These are phyloP conservation scores for Muschampia staudingeri DNA, from an alignment of 2,888 invertebrate genomes.

Conservation along the genomic window DNA sequence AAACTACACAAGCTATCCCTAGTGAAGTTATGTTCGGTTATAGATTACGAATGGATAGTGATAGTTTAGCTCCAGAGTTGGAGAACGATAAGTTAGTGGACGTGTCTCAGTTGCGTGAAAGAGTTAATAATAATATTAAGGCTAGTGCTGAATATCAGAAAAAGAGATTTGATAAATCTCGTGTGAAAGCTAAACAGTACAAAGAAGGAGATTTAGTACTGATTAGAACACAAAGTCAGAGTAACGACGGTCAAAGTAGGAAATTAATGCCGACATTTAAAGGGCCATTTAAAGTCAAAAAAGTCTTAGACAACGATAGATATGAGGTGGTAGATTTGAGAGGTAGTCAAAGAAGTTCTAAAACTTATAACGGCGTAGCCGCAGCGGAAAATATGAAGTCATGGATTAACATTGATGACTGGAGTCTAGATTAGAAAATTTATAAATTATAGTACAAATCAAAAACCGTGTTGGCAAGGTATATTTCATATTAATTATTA, in stretches of 20 bases:
- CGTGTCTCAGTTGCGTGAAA: not conserved
- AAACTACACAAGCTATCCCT: not conserved
- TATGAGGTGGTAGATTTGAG: not conserved
- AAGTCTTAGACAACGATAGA: not conserved
- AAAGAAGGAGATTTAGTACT: not conserved
- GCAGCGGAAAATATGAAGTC: not conserved
- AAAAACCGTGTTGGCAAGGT: too few relatives aligned
- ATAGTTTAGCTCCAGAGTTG: not conserved
- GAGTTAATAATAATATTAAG: not conserved
- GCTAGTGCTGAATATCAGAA: not conserved
- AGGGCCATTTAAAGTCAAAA: not conserved
- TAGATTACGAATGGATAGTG: not conserved
- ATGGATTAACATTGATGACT: not conserved
- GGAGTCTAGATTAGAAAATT: not conserved
- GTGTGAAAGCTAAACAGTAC: not conserved
- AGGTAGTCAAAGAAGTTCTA: not conserved
- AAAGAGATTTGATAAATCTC: not conserved
- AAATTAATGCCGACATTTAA: not conserved
- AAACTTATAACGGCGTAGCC: not conserved
- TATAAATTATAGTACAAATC: too few relatives aligned
- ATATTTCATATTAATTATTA: too few relatives aligned
- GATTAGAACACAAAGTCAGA: not conserved
- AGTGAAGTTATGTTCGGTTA: not conserved
- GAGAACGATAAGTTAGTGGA: not conserved
- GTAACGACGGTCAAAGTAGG: not conserved